These are phyloP conservation scores for Coccyzus lansbergi DNA, from an alignment of 2,797 vertebrate genomes.

Conservation along the genomic window DNA sequence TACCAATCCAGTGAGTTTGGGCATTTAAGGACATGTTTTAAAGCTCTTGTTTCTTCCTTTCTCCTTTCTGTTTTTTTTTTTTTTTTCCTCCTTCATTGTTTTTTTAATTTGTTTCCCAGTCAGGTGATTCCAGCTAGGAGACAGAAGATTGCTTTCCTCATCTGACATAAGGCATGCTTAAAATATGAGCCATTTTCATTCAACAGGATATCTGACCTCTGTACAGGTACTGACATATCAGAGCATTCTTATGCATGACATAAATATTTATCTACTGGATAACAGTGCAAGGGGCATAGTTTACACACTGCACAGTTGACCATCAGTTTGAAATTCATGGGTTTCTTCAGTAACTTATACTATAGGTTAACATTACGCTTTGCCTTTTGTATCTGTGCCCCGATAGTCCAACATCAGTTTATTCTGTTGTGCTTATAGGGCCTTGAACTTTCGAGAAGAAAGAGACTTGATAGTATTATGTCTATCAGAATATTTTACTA, in stretches of 20 bases:
- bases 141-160: constrained; percentile 9
- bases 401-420: not conserved
- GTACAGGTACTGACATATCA: constrained; percentile 6
- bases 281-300: not conserved
- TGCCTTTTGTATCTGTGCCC: constrained; percentile 11
- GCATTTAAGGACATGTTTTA: not conserved
- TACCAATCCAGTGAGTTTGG: not conserved
- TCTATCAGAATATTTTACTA: not conserved
- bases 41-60: not conserved
- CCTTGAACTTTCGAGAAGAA: not conserved
- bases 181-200: constrained; percentile 6
- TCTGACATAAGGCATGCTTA: constrained; percentile 20
- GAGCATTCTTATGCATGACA: not conserved
- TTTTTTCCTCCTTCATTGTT: too few species aligned
- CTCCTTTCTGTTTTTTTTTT: not conserved
- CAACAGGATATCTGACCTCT: constrained; percentile 25
- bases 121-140: not conserved
- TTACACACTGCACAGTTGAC: constrained; percentile 19
- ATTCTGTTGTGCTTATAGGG: not conserved
- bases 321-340: constrained; percentile 7
- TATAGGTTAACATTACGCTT: not conserved
- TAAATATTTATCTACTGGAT: constrained; percentile 46
- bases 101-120: not conserved
- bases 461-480: not conserved
- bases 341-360: constrained; percentile 36